Evolutionary conservation across 2,113 vertebrate genomes (phyloP), one percentile per base, ranked within the genome.

Genomic region (Crotalus viridis): DNA sequence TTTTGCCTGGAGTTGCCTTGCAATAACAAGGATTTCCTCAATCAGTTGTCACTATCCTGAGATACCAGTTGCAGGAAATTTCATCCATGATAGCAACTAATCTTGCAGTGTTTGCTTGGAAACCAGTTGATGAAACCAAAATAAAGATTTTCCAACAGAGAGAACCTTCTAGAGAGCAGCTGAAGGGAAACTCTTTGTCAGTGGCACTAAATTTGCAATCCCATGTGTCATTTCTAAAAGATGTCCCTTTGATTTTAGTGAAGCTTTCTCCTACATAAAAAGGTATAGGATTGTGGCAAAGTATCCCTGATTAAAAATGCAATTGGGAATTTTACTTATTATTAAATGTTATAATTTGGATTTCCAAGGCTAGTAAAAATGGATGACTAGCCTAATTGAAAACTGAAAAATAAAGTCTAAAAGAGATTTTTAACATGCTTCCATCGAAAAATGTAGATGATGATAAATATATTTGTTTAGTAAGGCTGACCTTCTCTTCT

Each of bases 131-230:
- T 21, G 92, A 95, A 96, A 94, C 52, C 54, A 0, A 91, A 93
- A 93, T 91, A 93, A 0, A 94, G 91, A 17, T 61, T 90, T 69
- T 95, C 91, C 87, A 43, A 92, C 91, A 12, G 95, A 90, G 81
- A 57, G 92, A 15, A 55, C 52, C 86, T 95, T 93, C 94, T 95
- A 91, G 95, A 94, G 87, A 85, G 89, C 90, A 95, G 90, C 93
- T 91, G 92, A 94, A 96, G 91, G 94, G 92, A 95, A 96, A 96
- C 91, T 92, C 85, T 28, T 33, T 57, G 87, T 92, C 88, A 95
- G 96, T 92, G 46, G n/a, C 12, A 57, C 92, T 92, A 43, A 81
- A 5, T 81, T 43, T 81, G 19, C 74, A 81, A 43, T 43, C 74
- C 19, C 33, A 81, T 81, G 74, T 81, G 74, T 81, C 74, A 43